A percentile compares a stretch with the other conserved stretches of the same genome.
These are phyloP conservation scores for Batillaria attramentaria DNA, from an alignment of 1,140 invertebrate species.

Conservation along the genomic window DNA sequence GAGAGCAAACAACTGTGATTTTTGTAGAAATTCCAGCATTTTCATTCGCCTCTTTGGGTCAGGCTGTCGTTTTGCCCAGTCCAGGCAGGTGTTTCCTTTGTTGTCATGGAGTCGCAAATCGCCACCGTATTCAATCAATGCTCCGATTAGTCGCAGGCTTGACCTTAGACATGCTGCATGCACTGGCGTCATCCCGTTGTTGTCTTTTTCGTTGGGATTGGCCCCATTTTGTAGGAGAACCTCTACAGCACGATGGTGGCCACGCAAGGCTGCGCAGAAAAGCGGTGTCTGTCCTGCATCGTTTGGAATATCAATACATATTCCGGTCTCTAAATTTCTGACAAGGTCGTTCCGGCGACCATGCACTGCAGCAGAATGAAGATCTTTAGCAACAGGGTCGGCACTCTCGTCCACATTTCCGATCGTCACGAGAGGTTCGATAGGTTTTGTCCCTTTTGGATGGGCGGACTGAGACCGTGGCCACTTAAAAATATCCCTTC, in stretches of 20 bases:
- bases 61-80: constrained; percentile 64
- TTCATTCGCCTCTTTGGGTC: constrained; percentile 54
- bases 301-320: constrained; percentile 71
- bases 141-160: constrained; percentile 62
- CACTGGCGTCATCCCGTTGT: constrained; percentile 69
- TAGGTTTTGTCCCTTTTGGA: not conserved
- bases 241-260: constrained; percentile 61
- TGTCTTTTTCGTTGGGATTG: constrained; percentile 69
- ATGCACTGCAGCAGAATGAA: not conserved
- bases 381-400: not conserved
- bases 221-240: constrained; percentile 70
- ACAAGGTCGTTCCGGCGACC: constrained; percentile 16
- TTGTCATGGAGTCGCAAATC: constrained; percentile 72
- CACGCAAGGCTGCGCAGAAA: constrained; percentile 70
- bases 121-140: constrained; percentile 70
- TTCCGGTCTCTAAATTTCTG: constrained; percentile 47
- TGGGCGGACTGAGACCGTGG: not conserved
- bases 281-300: constrained; percentile 71
- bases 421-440: not conserved
- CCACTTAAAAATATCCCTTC: constrained; percentile 25
- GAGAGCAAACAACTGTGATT: constrained; percentile 60
- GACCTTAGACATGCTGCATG: constrained; percentile 71
- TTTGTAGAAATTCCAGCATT: constrained; percentile 65
- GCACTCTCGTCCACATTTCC: not conserved
- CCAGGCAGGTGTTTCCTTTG: constrained; percentile 52